Conservation (phyloP, 2,113 vertebrate genomes). For the Mormyrus iriodes region DNA sequence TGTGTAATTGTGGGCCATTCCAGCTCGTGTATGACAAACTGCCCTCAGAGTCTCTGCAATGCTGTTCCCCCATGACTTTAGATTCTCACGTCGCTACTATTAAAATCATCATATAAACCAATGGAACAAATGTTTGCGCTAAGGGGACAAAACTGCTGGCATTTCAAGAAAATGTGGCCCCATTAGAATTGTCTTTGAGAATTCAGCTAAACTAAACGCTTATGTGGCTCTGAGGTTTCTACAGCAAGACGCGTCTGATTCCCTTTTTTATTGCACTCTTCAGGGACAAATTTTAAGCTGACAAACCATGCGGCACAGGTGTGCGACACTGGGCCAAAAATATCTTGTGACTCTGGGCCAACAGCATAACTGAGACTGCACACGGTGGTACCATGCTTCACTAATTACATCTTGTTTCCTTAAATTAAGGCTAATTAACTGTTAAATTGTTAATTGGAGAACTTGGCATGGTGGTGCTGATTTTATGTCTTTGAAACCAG, state of each 20-base stretch:
- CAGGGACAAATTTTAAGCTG: not conserved
- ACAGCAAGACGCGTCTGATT: not conserved
- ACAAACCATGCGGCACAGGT: not conserved
- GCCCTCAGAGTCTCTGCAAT: not conserved
- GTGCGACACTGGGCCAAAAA: not conserved
- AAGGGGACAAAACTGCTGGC: not conserved
- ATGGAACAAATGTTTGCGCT: not conserved
- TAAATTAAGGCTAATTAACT: not conserved
- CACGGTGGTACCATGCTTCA: not conserved
- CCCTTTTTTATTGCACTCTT: not conserved
- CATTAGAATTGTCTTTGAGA: not conserved
- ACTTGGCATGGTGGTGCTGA: not conserved
- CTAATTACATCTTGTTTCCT: not conserved
- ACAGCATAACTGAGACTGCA: not conserved
- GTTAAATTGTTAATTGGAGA: not conserved
- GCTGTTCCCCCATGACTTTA: not conserved
- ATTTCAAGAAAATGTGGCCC: not conserved
- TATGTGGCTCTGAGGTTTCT: not conserved
- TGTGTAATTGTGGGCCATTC: conserved; percentile 27
- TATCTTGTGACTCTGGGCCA: not conserved
- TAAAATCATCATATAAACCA: not conserved
- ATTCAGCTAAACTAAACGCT: not conserved
- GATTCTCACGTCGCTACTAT: not conserved
- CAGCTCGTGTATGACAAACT: not conserved
- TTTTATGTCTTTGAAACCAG: not conserved